A percentile compares a stretch with the other conserved stretches of the same genome.
Conservation (phyloP, 2,113 vertebrate species). For the Budorcas taxicolor region DNA sequence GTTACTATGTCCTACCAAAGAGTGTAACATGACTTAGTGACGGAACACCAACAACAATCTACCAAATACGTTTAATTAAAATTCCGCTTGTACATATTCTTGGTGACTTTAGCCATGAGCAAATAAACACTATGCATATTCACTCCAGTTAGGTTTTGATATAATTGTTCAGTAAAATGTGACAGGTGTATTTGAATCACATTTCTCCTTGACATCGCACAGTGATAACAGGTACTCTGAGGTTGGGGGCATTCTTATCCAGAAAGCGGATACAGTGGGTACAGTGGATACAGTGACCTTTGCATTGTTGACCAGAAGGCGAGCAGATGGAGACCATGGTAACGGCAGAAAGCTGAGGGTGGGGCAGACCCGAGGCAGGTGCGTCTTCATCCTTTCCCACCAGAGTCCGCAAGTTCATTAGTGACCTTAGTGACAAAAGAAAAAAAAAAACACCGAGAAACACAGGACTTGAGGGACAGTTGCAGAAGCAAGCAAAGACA, state of each 20-base stretch:
- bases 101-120: not conserved
- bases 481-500: no score
- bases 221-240: no score
- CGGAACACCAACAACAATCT: not conserved
- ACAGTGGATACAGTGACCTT: no score
- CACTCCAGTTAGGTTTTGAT: not conserved
- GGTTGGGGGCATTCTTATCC: rapidly evolving
- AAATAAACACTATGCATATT: rapidly evolving
- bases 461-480: not conserved
- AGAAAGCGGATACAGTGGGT: no score
- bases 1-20: not conserved
- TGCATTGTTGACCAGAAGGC: not conserved
- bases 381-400: rapidly evolving
- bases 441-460: not conserved
- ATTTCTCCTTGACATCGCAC: rapidly evolving
- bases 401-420: no score
- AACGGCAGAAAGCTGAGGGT: rapidly evolving
- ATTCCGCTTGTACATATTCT: rapidly evolving
- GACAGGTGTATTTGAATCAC: rapidly evolving
- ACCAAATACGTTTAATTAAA: rapidly evolving
- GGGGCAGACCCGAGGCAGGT: rapidly evolving
- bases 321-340: rapidly evolving
- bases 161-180: not conserved
- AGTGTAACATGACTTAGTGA: not conserved
- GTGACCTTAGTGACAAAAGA: not conserved